Evolutionary conservation across 2,113 vertebrate genomes (phyloP), one percentile per base, ranked within the genome.

Genomic region (Isichthys henryi): DNA sequence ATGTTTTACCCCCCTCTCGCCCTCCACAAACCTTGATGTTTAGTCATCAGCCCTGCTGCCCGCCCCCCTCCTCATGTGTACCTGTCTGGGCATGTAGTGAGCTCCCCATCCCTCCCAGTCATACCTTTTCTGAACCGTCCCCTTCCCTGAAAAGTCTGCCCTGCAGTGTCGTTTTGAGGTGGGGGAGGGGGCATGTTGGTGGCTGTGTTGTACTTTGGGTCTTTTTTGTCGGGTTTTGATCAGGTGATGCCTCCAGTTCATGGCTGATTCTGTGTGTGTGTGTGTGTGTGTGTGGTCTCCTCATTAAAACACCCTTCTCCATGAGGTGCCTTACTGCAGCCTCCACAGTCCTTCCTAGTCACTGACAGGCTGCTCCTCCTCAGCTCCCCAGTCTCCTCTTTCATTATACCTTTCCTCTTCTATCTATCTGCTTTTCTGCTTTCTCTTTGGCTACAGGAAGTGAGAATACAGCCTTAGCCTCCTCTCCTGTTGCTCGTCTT

Each of bases 31-130:
- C 35, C n/a, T n/a, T 35, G 85, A 15, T 13, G 85, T 50, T 17
- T 46, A 77, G 21, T 80, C 46, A 45, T 46, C 7, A 23, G 27
- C 62, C 21, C 27, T 58, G 52, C 10, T 70, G 62, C n/a, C 87
- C 11, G n/a, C 21, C 45, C 23, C 21, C 27, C 89, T 85, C 56
- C 46, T 90, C 90, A 49, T 82, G 31, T 49, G 19, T 88, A 66
- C 74, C 89, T 91, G 83, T 88, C 89, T 90, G 49, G 91, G 89
- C 88, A 90, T 83, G 89, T n/a, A 39, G 70, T 77, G 13, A 77
- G 31, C 31, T 77, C 91, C 83, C 43, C 0, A 35, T 1, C 35
- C 66, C 13, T 43, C 88, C 39, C 88, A 10, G 0, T 56, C 74
- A 8, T 10, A 31, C 80, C 88, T 74, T 80, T 39, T 35, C 19